Percentiles rank a stretch among this genome's conserved stretches.
Evolutionary conservation across 2,888 invertebrate species (phyloP).

Genomic region (Xylota sylvarum): DNA sequence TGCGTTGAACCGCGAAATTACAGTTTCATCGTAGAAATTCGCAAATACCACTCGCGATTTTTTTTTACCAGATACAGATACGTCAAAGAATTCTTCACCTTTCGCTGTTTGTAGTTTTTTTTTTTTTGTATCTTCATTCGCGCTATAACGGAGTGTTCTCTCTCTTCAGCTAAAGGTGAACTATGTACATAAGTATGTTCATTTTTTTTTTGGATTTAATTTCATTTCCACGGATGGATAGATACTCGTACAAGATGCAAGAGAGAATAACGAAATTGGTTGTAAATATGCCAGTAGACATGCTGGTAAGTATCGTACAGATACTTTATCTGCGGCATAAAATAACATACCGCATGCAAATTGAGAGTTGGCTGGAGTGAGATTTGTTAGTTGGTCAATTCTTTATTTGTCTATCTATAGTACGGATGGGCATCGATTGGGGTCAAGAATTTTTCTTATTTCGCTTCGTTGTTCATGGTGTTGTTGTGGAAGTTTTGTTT

Average conservation of each 20-base stretch:
- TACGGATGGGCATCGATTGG: slow-evolving; percentile 47
- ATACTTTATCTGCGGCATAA: slow-evolving; percentile 47
- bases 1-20: slow-evolving; percentile 51
- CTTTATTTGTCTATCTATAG: background rate
- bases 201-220: slow-evolving; percentile 27
- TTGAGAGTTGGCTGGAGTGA: slow-evolving; percentile 42
- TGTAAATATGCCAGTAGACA: slow-evolving; percentile 51
- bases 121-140: background rate
- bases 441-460: slow-evolving; percentile 41
- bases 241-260: slow-evolving; percentile 3
- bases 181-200: slow-evolving; percentile 1
- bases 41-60: slow-evolving; percentile 44
- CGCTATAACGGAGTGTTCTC: slow-evolving; percentile 9
- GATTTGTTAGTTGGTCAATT: slow-evolving; percentile 40
- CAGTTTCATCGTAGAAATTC: slow-evolving; percentile 20
- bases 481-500: background rate
- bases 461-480: background rate
- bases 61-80: slow-evolving; percentile 28
- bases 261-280: background rate
- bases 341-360: slow-evolving; percentile 52
- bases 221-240: slow-evolving; percentile 42
- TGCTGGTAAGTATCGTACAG: slow-evolving; percentile 43
- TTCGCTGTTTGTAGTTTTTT: background rate
- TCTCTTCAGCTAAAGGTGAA: slow-evolving; percentile 39
- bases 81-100: slow-evolving; percentile 46